Percentiles rank a stretch among this genome's conserved stretches.
Conservation (phyloP, 2,113 vertebrate species). For the Mormyrus iriodes region DNA sequence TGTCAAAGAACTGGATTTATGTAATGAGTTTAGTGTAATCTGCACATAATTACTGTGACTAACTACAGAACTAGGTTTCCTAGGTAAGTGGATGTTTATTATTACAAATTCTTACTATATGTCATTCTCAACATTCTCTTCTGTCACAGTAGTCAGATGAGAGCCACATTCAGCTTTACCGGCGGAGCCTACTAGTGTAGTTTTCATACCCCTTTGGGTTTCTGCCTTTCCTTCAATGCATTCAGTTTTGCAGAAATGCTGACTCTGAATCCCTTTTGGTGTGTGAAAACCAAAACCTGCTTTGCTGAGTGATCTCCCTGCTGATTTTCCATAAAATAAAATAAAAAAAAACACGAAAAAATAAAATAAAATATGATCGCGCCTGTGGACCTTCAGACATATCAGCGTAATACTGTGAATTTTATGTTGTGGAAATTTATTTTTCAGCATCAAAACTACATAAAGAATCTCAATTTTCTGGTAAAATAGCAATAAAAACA, state of each 20-base stretch:
- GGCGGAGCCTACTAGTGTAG: background rate
- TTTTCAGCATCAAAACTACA: constrained; percentile 87
- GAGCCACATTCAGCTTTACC: background rate
- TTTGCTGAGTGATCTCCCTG: background rate
- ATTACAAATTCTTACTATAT: background rate
- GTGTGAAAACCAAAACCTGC: background rate
- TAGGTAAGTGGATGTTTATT: background rate
- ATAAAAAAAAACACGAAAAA: background rate
- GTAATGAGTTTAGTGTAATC: background rate
- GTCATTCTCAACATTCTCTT: background rate
- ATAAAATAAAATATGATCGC: background rate
- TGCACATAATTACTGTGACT: background rate
- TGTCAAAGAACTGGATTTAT: background rate
- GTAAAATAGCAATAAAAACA: constrained; percentile 96
- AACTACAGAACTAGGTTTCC: background rate
- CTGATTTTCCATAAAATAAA: background rate
- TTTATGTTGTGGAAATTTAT: constrained; percentile 9
- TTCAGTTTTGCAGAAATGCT: background rate
- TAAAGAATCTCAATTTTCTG: constrained; percentile 82
- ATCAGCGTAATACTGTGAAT: background rate
- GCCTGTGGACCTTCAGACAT: background rate
- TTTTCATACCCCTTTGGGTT: background rate
- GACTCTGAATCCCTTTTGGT: background rate
- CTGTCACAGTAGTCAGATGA: background rate
- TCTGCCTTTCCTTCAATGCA: background rate